phyloP scores from a whole-genome alignment of 2,888 invertebrate genomes.

The Agriotes lineatus region DNA sequence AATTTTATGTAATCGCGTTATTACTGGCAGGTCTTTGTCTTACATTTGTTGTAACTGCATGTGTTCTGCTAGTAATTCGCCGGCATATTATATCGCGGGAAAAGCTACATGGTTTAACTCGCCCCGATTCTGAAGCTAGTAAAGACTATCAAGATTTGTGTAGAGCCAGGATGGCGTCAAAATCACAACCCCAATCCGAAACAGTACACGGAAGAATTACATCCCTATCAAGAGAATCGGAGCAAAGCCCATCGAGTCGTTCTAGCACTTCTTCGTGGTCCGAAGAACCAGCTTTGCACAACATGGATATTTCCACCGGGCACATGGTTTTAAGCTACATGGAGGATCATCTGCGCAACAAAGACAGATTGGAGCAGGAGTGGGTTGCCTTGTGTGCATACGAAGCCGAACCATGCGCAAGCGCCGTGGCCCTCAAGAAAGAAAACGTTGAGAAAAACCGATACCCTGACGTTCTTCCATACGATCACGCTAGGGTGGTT shows the following conservation, averaged over 20 bases:
- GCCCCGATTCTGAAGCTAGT: conserved; percentile 84
- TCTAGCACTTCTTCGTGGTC: conserved; percentile 98
- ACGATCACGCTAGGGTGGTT: conserved; percentile 95
- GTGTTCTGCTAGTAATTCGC: conserved; percentile 77
- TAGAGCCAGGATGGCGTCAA: conserved; percentile 90
- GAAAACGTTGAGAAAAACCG: conserved; percentile 92
- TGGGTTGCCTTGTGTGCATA: conserved; percentile 97
- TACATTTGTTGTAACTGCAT: conserved; percentile 75
- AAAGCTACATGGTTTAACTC: conserved; percentile 83
- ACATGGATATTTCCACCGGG: conserved; percentile 98
- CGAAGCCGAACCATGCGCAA: conserved; percentile 93
- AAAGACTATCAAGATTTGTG: conserved; percentile 95
- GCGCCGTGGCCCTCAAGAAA: conserved; percentile 81
- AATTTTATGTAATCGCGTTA: conserved; percentile 65
- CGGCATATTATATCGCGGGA: conserved; percentile 82
- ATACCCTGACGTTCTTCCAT: conserved; percentile 89
- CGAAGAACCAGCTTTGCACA: conserved; percentile 94
- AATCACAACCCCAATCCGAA: conserved; percentile 73
- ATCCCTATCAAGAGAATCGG: conserved; percentile 85
- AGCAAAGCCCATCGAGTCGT: conserved; percentile 86
- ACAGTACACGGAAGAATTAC: conserved; percentile 76
- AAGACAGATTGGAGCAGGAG: conserved; percentile 95
- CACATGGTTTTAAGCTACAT: conserved; percentile 87
- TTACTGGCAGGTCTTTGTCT: conserved; percentile 75
- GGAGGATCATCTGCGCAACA: conserved; percentile 98